Base-by-base conservation (phyloP, 2,797 vertebrate genomes). In the Sciaenops ocellatus region DNA sequence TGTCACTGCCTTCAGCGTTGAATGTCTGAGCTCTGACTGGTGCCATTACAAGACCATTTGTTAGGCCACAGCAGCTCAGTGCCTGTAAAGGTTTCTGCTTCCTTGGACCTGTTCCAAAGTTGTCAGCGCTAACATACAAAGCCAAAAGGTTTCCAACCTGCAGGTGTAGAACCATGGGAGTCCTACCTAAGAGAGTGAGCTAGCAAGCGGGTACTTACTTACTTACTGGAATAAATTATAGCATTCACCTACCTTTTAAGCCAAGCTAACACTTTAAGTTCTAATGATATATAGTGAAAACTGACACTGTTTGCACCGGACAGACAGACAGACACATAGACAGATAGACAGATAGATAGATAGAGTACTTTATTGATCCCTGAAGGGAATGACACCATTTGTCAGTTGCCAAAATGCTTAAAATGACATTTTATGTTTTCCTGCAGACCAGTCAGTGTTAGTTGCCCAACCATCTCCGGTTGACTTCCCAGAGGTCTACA, bases 1-100 rank as follows among this genome's bases (percentile, higher is more conserved):
- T 91, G 89, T 92, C 87, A 90, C 18, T 46, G 81, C 83, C 65
- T 83, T 89, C 76, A 73, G 73, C 73, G 71, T 55, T 69, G 82
- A 83, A 81, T 72, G 80, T 28, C 59, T 67, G 26, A 59, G 69
- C 80, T 73, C 67, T 68, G 70, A 78, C 83, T 85, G 68, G 51
- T 80, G 74, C 78, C 84, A 86, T 80, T 84, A 76, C 42, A 47
- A 69, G 34, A 75, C 48, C 54, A 78, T 90, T 90, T 87, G 77
- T 88, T 84, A 79, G 79, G 78, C 65, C 78, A 48, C 69, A 44
- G 73, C 64, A 77, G 84, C 80, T 87, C 84, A 73, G 61, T 18
- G 63, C 47, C 79, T 47, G 38, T 69, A 85, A 90, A 81, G 85
- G 69, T 88, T 89, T 78, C 74, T 79, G 82, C 61, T 69, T 85